Base-by-base conservation (phyloP, 2,113 vertebrate species). In the Blennius ocellaris region DNA sequence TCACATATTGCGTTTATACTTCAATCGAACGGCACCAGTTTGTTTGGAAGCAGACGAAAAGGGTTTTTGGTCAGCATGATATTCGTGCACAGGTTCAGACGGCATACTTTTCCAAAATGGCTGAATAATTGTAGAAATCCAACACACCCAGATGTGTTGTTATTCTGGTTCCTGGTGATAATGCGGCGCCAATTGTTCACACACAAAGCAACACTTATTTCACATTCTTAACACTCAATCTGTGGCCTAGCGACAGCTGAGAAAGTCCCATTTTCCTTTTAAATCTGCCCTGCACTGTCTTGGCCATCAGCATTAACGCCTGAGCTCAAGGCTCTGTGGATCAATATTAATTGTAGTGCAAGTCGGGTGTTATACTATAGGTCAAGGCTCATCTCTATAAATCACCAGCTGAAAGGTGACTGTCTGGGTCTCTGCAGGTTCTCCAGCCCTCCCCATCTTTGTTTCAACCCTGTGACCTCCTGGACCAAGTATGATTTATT, bases 331-430 rank as follows among this genome's bases (percentile, higher is more conserved):
- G 55, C 81, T 57, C 74, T 56, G 50, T 15, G 52, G 84, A 92
- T 92, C 90, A 85, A 91, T 92, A 92, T 83, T 86, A 90, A 92
- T 90, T 85, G 87, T 64, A 76, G 85, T 80, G 63, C 83, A 76
- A 79, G 87, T 68, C 69, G 66, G 57, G 80, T 82, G 83, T 75
- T 82, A 65, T 70, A 83, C 80, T 76, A 81, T 83, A 88, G 90
- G 89, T 91, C 91, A 88, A 64, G 77, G 58, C 87, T 80, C 58
- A 10, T 82, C 71, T 83, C 80, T 82, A 91, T 92, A 90, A 91
- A 89, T 92, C 90, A 87, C 61, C 52, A 45, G 77, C 85, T 80
- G 89, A 89, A 81, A 90, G 90, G 89, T 87, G 91, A 87, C 84
- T 67, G 80, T 89, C 83, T 69, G 58, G 82, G 75, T 82, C 70